Conservation (phyloP, 53 echinoderm and acorn worm genomes). For the Luidia sarsii region DNA sequence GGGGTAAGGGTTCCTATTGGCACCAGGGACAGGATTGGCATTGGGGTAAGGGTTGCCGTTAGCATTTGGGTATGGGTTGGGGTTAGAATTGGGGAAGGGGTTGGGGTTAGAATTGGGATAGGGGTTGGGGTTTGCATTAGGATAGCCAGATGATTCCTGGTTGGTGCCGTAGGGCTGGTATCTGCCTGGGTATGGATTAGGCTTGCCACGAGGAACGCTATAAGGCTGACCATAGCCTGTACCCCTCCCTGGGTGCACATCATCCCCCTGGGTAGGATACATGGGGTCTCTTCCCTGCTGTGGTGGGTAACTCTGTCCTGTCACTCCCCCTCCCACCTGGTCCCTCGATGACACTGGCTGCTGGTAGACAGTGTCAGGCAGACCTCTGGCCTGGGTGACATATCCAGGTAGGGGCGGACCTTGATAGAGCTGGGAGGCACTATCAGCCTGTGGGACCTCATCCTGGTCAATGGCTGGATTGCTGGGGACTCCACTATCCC, state of each 20-base stretch:
- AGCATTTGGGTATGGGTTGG: constrained; percentile 14
- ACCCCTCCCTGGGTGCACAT: constrained; percentile 15
- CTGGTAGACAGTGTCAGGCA: constrained; percentile 25
- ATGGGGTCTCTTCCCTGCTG: constrained; percentile 17
- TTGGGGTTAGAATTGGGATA: constrained; percentile 21
- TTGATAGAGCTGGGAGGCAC: background rate
- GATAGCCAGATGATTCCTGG: no score
- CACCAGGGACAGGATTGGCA: constrained; percentile 5
- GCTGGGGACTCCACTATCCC: no score
- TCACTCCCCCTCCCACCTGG: background rate
- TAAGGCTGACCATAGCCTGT: background rate
- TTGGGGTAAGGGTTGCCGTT: constrained; percentile 15
- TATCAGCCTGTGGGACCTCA: constrained; percentile 27
- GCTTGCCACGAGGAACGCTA: background rate
- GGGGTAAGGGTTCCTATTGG: constrained; percentile 10
- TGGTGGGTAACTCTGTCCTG: constrained; percentile 23
- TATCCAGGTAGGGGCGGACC: background rate
- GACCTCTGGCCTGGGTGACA: constrained; percentile 21
- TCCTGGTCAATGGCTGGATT: no score
- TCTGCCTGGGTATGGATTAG: no score
- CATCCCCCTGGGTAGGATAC: constrained; percentile 36
- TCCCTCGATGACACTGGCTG: constrained; percentile 4
- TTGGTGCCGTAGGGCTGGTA: no score
- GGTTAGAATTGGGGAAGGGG: constrained; percentile 7
- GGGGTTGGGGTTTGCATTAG: constrained; percentile 12